Conservation (phyloP, 2,888 invertebrate species). For the Sylvicola fuscatus region DNA sequence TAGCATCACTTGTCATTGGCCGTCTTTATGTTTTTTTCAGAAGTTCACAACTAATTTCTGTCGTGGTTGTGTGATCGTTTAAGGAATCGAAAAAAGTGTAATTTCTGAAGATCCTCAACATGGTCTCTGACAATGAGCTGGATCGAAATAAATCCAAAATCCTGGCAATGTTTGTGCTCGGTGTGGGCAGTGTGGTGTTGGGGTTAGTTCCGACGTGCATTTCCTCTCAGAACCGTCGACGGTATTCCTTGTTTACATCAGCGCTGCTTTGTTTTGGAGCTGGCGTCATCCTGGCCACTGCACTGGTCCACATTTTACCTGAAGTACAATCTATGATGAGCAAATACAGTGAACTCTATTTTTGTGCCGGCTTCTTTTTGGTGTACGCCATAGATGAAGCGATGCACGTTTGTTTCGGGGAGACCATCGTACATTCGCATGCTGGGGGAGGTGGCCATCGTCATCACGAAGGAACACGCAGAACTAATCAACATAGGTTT, state of each 20-base stretch:
- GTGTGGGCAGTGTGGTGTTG: conserved; percentile 43
- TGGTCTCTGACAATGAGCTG: background rate
- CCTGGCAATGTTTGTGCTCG: conserved; percentile 41
- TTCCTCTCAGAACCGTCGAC: conserved; percentile 32
- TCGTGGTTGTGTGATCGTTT: no score
- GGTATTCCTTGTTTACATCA: conserved; percentile 41
- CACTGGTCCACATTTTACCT: conserved; percentile 60
- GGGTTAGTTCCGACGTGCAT: conserved; percentile 50
- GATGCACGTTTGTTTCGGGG: conserved; percentile 42
- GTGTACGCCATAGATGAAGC: conserved; percentile 54
- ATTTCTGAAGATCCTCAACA: no score
- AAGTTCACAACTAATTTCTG: no score
- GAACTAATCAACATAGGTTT: background rate
- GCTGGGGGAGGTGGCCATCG: background rate
- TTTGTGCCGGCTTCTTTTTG: conserved; percentile 47
- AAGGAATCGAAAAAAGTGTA: no score
- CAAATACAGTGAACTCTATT: conserved; percentile 37
- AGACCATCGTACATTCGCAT: conserved; percentile 15
- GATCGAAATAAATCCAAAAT: conserved; percentile 32
- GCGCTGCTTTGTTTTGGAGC: conserved; percentile 59
- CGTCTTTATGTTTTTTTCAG: no score
- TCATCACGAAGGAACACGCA: background rate
- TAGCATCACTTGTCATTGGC: no score
- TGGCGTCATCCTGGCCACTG: conserved; percentile 57
- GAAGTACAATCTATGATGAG: conserved; percentile 43